Base-by-base conservation (phyloP, 2,888 invertebrate genomes). In the Hanleya hanleyi region DNA sequence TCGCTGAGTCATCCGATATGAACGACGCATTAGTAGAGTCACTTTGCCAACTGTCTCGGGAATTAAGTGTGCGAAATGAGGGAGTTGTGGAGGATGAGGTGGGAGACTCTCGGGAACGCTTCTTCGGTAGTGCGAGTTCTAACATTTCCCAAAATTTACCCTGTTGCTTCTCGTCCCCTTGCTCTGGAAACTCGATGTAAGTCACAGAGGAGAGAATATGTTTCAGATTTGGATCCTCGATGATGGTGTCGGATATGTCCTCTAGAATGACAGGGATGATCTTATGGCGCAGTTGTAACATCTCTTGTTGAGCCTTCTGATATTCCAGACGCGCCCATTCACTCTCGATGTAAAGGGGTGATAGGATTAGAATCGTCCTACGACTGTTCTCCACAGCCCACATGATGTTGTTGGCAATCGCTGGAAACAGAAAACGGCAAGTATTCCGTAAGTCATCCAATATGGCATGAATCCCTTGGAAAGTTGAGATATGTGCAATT, bases 301-400 rank as follows among this genome's bases (percentile, higher is more conserved):
- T 86, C 74, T 86, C 86, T n/a, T 84, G 84, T 69, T 84, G 86
- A 0, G 86, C 86, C 50, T 82, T 83, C 61, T 86, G 84, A 67
- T 84, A 86, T 67, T 86, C 86, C 78, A 86, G 75, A 7, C 83
- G 76, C 65, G 83, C 81, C 86, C 86, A 86, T 67, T 86, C 84
- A 66, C 83, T 83, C 15, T 81, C 77, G 1, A 85, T 79, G 68
- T 84, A 85, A 33, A 78, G 74, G 18, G 82, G 79, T 15, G 82
- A 78, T 4, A 85, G 67, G 35, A 85, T 73, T 73, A 85, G 75
- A 29, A 85, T 84, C 0, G 85, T 85, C 33, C 84, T 70, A 37
- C 85, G 71, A 62, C 84, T 86, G 70, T 78, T 81, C 49, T 84
- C 83, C 12, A 86, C 82, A 0, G 85, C 84, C 37, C 73, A 61